Evolutionary conservation across 2,113 vertebrate species (phyloP).

Genomic region (Manacus vitellinus): DNA sequence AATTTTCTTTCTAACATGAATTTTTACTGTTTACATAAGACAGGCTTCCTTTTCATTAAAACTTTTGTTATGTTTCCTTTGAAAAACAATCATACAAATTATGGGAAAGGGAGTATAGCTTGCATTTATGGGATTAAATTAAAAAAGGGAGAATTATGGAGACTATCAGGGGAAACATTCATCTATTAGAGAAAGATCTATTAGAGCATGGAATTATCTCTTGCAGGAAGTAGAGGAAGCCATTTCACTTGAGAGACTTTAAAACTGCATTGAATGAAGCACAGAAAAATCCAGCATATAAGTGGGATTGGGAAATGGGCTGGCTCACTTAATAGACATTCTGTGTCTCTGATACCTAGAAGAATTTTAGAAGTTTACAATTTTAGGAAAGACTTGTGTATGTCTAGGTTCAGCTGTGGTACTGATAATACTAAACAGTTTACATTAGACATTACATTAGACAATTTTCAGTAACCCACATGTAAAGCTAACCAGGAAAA

Average conservation of each 20-base stretch:
- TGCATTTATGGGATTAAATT: not conserved
- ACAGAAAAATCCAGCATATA: not conserved
- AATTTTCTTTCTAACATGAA: not conserved
- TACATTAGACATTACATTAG: not conserved
- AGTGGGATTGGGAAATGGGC: not conserved
- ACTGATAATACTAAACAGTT: not conserved
- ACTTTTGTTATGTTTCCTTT: conserved; percentile 38
- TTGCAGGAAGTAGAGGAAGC: conserved; percentile 15
- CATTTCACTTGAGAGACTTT: not conserved
- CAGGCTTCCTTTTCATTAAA: conserved; percentile 19
- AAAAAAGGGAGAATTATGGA: not conserved
- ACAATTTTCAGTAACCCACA: not conserved
- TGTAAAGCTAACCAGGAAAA: not conserved
- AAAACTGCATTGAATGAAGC: not conserved
- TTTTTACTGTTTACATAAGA: conserved; percentile 15
- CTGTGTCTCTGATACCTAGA: not conserved
- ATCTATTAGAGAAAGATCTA: not conserved
- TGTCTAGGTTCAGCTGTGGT: not conserved
- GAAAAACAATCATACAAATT: conserved; percentile 45
- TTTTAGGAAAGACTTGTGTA: not conserved
- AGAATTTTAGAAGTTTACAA: not conserved
- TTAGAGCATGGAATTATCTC: not conserved
- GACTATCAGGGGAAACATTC: conserved; percentile 19
- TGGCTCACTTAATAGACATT: not conserved
- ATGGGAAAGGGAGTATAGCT: conserved; percentile 27